phyloP scores from a whole-genome alignment of 2,113 vertebrate species.

The Ceyx cyanopectus region DNA sequence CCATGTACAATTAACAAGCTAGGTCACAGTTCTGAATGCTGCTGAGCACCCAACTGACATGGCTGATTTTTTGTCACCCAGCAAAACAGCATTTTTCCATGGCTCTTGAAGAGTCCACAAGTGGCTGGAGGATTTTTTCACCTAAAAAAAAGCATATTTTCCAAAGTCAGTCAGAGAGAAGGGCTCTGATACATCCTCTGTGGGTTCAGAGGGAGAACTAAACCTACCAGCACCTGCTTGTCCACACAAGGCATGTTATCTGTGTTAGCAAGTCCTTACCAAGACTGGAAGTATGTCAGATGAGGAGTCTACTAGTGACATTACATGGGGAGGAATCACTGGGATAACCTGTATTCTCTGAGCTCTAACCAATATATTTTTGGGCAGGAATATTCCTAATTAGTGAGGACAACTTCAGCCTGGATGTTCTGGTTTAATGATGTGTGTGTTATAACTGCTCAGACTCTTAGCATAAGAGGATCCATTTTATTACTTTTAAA shows the following conservation, averaged over 20 bases:
- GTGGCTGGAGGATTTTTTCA: background rate
- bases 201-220: background rate
- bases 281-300: background rate
- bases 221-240: background rate
- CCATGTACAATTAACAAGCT: background rate
- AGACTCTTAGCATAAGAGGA: background rate
- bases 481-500: slow-evolving; percentile 11
- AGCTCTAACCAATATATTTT: background rate
- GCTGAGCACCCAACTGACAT: background rate
- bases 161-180: background rate
- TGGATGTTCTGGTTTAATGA: background rate
- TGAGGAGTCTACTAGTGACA: background rate
- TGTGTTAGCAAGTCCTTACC: background rate
- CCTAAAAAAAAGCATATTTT: background rate
- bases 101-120: background rate
- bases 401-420: background rate
- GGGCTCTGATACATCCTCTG: background rate
- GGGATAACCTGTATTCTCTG: background rate
- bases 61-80: background rate
- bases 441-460: background rate
- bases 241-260: background rate
- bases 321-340: background rate
- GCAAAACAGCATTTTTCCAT: background rate
- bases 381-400: background rate
- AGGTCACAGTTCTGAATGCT: background rate